Evolutionary conservation across 35 echinoderm and acorn worm species (phyloP), one percentile per base, ranked within the genome.

Genomic region (Nesometra sesokonis): DNA sequence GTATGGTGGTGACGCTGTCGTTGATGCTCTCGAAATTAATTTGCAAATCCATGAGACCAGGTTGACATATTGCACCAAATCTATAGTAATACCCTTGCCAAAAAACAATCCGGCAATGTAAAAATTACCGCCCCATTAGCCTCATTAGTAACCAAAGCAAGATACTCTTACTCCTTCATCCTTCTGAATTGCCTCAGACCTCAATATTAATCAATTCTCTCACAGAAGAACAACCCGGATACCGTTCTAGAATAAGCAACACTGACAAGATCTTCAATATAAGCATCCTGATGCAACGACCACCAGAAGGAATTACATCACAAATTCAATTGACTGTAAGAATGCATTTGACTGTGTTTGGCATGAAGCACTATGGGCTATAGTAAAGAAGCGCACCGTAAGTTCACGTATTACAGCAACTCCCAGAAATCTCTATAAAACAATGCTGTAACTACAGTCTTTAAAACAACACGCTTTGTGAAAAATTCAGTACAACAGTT

Each of bases 31-130:
- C 46, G 76, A 19, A 19, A 77, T n/a, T 13, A 8, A 90, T 90
- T 31, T 90, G 92, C 57, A 93, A 90, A 29, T 82, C 90, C 84
- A 32, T 90, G 92, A 79, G 77, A 78, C 34, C 78, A 77, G 57
- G 87, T 82, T 79, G 13, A 88, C 47, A 82, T 39, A 31, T 36
- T 89, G 91, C 76, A 89, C 82, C 13, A 76, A 93, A 46, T 87
- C 92, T 4, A 31, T 86, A 0, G 40, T 93, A 8, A 87, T 90
- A 47, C 90, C 84, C 8, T 84, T 93, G 5, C 85, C 88, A 19
- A 90, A 93, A 32, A 90, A 93, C 82, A 84, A 78, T 87, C 0
- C 88, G 90, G 52, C 79, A 30, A 76, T 90, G 84, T 84, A 33
- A 90, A 29, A 90, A 90, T 36, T 93, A 93, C 77, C 33, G 85